A percentile compares a stretch with the other conserved stretches of the same genome.
phyloP scores from a whole-genome alignment of 1,140 invertebrate species.

The Drosophila mojavensis region DNA sequence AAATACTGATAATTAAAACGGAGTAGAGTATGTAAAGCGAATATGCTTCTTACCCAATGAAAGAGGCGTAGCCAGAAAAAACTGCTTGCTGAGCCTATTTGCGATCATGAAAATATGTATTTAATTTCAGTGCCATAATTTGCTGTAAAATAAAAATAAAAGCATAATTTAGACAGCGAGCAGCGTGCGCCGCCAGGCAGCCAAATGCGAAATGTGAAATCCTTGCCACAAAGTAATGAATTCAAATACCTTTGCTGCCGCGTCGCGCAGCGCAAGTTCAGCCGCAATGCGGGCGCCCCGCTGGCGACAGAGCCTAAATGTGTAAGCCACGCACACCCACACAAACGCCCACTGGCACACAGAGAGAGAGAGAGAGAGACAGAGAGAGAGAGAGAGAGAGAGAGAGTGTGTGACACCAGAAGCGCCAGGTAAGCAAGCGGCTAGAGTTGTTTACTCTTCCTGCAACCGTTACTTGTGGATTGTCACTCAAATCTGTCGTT shows the following conservation, averaged over 20 bases:
- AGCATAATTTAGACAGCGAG: constrained; percentile 56
- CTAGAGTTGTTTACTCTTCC: constrained; percentile 21
- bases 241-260: constrained; percentile 68
- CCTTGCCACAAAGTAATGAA: constrained; percentile 72
- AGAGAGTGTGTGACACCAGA: not conserved
- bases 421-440: constrained; percentile 13
- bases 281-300: constrained; percentile 33
- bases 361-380: not conserved
- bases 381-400: not conserved
- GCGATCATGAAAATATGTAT: constrained; percentile 80
- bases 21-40: not conserved
- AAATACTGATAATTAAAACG: too few species aligned
- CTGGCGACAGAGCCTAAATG: constrained; percentile 36
- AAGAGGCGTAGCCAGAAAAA: constrained; percentile 25
- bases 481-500: constrained; percentile 72
- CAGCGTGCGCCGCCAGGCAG: constrained; percentile 11
- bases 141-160: constrained; percentile 39
- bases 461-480: constrained; percentile 55
- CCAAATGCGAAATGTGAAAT: constrained; percentile 62
- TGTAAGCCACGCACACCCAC: constrained; percentile 31
- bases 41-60: not conserved
- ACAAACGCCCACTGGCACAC: constrained; percentile 4
- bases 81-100: constrained; percentile 71
- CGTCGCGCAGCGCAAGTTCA: not conserved
- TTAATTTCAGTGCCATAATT: constrained; percentile 74